Evolutionary conservation across 2,113 vertebrate genomes (phyloP), one percentile per base, ranked within the genome.

Genomic region (Craseonycteris thonglongyai): DNA sequence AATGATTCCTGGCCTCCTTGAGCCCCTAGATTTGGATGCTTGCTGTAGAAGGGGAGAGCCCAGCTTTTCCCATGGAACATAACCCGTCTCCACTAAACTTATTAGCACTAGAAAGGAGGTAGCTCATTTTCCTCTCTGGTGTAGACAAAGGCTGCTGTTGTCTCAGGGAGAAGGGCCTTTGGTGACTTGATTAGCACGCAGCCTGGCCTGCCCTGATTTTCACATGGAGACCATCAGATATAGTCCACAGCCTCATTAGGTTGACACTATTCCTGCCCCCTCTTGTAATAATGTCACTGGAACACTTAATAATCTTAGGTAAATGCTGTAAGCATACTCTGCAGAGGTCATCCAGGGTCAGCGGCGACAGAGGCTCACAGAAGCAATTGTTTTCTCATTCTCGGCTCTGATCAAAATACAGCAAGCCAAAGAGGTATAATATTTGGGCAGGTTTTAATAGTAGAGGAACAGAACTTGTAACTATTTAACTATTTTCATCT

Each of bases 91-190:
- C 92, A 80, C 92, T 95, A 47, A 85, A 91, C 96, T 93, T 97
- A 98, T 97, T 98, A 97, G 97, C 97, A 98, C 96, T 95, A 96
- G 95, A 97, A 98, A 97, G 97, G 95, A 97, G 96, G 97, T 85
- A 78, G 98, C 97, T 98, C 95, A 75, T 97, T 98, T 98, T 98
- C 80, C 97, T 96, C 95, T 97, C 88, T 88, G 97, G 96, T 97
- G 85, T 47, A 86, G 96, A 98, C 98, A 98, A 98, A 98, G 97
- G 65, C 65, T 61, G 45, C 90, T 95, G 78, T 98, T 98, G 98
- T 98, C 95, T 93, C 30, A 38, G 86, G 51, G 42, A 38, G 87
- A 88, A 95, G 93, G 81, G 68, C 95, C 82, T 93, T 95, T 58
- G 74, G 88, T 94, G 93, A 87, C 90, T 97, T 94, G 92, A 93